Conservation (phyloP, 2,797 vertebrate genomes). For the Potorous gilbertii region DNA sequence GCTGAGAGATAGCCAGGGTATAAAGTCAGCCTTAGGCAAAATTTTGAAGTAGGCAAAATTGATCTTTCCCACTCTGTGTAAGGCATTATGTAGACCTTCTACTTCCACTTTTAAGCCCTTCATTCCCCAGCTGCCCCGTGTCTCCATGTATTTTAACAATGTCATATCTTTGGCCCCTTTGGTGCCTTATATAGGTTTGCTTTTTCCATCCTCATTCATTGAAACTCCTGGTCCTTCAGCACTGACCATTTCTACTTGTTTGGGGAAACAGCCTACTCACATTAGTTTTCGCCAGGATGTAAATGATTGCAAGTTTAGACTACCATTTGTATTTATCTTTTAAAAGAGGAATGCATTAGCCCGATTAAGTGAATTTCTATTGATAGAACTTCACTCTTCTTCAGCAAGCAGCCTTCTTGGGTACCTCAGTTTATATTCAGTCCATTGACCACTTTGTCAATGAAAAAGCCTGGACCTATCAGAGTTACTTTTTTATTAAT, state of each 20-base stretch:
- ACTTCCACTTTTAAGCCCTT: not conserved
- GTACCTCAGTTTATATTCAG: not conserved
- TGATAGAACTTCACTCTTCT: slow-evolving; percentile 23
- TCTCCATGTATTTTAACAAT: not conserved
- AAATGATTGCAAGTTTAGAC: not conserved
- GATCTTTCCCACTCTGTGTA: not conserved
- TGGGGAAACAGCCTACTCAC: not conserved
- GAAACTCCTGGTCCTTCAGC: not conserved
- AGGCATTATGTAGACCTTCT: not conserved
- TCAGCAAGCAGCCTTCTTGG: not conserved
- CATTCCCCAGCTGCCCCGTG: not conserved
- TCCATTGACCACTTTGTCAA: not conserved
- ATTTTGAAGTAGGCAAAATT: not conserved
- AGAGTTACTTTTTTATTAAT: not conserved
- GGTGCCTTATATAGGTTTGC: not conserved
- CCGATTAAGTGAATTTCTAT: not conserved
- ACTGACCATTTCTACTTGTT: slow-evolving; percentile 20
- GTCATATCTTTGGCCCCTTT: not conserved
- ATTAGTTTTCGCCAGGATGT: not conserved
- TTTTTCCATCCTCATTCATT: not conserved
- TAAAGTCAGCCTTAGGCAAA: not conserved
- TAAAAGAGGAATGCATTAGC: slow-evolving; percentile 23
- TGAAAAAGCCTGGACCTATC: not conserved
- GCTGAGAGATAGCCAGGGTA: not conserved
- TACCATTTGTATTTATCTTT: slow-evolving; percentile 24